Base-by-base conservation (phyloP, 2,797 vertebrate species). In the Smutsia gigantea region DNA sequence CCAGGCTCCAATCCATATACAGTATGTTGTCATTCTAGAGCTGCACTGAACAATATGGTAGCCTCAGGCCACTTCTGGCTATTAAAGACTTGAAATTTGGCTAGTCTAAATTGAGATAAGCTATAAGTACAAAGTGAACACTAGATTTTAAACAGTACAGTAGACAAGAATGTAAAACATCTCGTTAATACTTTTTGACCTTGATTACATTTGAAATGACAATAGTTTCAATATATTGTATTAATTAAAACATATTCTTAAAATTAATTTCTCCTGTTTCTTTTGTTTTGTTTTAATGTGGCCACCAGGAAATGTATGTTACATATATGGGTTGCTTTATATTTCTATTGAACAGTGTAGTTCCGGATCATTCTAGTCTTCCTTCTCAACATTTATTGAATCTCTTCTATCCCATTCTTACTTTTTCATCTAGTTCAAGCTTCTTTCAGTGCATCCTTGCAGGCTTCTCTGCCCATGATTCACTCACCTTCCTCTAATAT, bases 161-260 rank as follows among this genome's bases (percentile, higher is more conserved):
- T 71, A 27, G 71, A 74, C 42, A 84, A 49, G 29, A 89, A 75
- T 34, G 25, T 42, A 59, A 69, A 89, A n/a, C 69, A 75, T 51
- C 17, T 81, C n/a, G 55, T 49, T 37, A 64, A 78, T 34, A 46
- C 8, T 55, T 93, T 85, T 89, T 53, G 34, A 72, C 31, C 79
- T 77, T 75, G 66, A 64, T 77, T 57, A 19, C 25, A 46, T 13
- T 92, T 69, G 55, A 64, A 39, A 59, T 91, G 31, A 93, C 1
- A 78, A 55, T 74, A 37, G 49, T 63, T 92, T 13, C 2, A 17
- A 37, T 51, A 64, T 64, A 46, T 23, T 81, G 23, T 39, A 9
- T 64, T 81, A 93, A 88, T 77, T 82, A n/a, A 69, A 77, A 85
- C 82, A 46, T 75, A 42, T 66, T 71, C 37, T 71, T 75, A 71